Conservation (phyloP, 2,888 invertebrate species). For the Megaustenia siamemsis region DNA sequence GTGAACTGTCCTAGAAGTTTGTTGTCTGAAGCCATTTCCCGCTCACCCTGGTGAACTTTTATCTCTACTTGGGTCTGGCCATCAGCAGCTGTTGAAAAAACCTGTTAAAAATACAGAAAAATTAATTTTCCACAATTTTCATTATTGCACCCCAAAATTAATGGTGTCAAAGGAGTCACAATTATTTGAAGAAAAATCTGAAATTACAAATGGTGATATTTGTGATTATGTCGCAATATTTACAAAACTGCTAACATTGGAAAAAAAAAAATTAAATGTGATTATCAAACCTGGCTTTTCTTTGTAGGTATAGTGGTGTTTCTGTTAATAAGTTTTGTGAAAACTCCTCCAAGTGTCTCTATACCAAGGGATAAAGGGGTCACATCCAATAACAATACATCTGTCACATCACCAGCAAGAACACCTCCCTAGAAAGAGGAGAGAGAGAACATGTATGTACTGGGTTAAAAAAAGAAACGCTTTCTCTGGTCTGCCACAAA, state of each 20-base stretch:
- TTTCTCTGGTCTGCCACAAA: too few species aligned
- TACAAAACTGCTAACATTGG: not conserved
- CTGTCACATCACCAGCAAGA: constrained; percentile 97
- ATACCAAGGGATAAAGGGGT: constrained; percentile 98
- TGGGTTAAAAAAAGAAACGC: too few species aligned
- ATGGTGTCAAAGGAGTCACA: too few species aligned
- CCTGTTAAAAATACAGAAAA: constrained; percentile 81
- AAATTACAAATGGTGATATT: not conserved
- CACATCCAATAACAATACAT: constrained; percentile 96
- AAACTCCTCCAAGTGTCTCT: constrained; percentile 97
- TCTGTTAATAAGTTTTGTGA: constrained; percentile 93
- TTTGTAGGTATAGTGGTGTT: constrained; percentile 99
- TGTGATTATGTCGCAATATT: not conserved
- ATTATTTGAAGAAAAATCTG: too few species aligned
- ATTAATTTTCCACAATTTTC: not conserved
- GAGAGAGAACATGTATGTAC: too few species aligned
- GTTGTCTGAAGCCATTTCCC: constrained; percentile 98
- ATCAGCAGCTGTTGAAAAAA: constrained; percentile 99
- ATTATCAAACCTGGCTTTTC: constrained; percentile 90
- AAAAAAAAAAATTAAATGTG: not conserved
- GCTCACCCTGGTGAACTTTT: constrained; percentile 98
- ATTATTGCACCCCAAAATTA: not conserved
- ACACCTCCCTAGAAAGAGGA: constrained; percentile 87
- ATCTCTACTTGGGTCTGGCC: constrained; percentile 99
- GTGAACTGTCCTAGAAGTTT: constrained; percentile 96